A percentile compares a stretch with the other conserved stretches of the same genome.
Evolutionary conservation across 1,140 invertebrate species (phyloP).

Genomic region (Andricus grossulariae): DNA sequence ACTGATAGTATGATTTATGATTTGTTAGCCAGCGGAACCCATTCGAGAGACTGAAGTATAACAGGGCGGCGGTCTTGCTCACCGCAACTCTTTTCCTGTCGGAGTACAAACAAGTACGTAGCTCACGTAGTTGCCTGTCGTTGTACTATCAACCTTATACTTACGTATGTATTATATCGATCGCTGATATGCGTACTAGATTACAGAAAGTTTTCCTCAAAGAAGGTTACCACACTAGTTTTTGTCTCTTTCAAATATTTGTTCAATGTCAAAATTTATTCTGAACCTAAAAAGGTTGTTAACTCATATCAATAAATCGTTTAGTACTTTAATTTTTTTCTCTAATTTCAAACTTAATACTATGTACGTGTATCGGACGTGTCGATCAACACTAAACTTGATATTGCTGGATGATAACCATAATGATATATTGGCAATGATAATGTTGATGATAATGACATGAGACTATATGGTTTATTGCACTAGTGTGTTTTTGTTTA

Average conservation of each 20-base stretch:
- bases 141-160: conserved; percentile 66
- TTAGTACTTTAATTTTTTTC: no score
- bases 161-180: conserved; percentile 57
- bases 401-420: conserved; percentile 54
- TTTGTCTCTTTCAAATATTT: no score
- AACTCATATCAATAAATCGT: no score
- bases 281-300: no score
- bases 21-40: conserved; percentile 84
- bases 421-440: conserved; percentile 53
- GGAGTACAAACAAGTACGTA: conserved; percentile 82
- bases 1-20: conserved; percentile 76
- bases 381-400: conserved; percentile 53
- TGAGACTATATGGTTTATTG: conserved; percentile 64
- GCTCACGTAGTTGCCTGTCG: conserved; percentile 74
- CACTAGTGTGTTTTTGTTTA: conserved; percentile 68
- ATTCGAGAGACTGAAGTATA: conserved; percentile 82
- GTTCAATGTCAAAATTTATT: no score
- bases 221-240: conserved; percentile 6
- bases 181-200: conserved; percentile 51
- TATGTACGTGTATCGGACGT: conserved; percentile 53
- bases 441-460: conserved; percentile 56
- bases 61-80: conserved; percentile 74
- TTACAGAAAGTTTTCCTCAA: conserved; percentile 41
- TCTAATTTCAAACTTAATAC: not conserved
- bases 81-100: conserved; percentile 77